phyloP scores from a whole-genome alignment of 2,113 vertebrate species.

The Tachycineta bicolor region DNA sequence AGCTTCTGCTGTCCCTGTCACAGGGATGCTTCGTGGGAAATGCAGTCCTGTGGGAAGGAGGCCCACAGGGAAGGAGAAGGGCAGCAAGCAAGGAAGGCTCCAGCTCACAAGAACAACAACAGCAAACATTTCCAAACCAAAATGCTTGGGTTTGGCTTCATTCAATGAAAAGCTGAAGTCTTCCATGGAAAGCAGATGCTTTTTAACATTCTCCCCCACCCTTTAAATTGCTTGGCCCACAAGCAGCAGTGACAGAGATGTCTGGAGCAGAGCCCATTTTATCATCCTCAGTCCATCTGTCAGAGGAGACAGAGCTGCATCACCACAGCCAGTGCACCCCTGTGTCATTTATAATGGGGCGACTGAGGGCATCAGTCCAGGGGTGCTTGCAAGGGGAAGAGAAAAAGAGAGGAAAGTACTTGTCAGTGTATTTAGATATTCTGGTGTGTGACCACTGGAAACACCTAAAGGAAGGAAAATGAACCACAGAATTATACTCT shows the following conservation, averaged over 20 bases:
- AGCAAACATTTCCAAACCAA: slow-evolving; percentile 2
- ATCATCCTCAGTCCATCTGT: slow-evolving; percentile 45
- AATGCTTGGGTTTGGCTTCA: slow-evolving; percentile 22
- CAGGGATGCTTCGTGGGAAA: neutral
- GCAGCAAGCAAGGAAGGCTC: neutral
- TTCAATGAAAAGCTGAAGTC: slow-evolving; percentile 12
- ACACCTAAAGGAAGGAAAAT: neutral
- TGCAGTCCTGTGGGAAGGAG: neutral
- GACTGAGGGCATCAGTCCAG: neutral
- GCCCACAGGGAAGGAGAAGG: neutral
- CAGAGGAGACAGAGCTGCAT: neutral
- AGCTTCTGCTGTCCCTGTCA: neutral
- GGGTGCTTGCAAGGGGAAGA: neutral
- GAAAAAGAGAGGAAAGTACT: neutral
- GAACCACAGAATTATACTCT: neutral
- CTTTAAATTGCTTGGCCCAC: slow-evolving; percentile 27
- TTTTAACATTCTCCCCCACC: slow-evolving; percentile 35
- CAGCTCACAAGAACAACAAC: neutral
- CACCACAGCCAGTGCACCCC: neutral
- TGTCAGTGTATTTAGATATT: neutral
- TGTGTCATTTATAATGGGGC: accelerated
- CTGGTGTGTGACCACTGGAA: neutral
- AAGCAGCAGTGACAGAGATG: slow-evolving; percentile 19
- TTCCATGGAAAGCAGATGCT: slow-evolving; percentile 60
- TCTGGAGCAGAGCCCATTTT: slow-evolving; percentile 40